Evolutionary conservation across 2,797 vertebrate genomes (phyloP), one percentile per base, ranked within the genome.

Genomic region (Cacajao melanocephalus): DNA sequence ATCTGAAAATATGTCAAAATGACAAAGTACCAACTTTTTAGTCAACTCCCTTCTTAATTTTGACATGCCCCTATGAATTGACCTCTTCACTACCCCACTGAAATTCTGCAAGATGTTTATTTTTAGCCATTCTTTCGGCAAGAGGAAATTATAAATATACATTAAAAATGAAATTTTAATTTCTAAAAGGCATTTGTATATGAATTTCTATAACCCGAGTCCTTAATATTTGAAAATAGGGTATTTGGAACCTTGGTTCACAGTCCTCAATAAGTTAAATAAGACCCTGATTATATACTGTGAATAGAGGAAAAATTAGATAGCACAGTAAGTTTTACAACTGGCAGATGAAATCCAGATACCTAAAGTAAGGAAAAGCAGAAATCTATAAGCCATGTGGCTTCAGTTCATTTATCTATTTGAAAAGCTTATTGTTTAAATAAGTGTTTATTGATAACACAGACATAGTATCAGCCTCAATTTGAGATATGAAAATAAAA

Each of bases 1-100:
- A 91, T 76, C 64, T 93, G 64, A 96, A 97, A 94, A 82, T 82
- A 81, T 82, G 76, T 84, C 41, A 92, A 97, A 93, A 97, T 87
- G 46, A 96, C 33, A 26, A 84, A 94, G 50, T 92, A 57, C 9
- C 33, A 11, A 89, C 26, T 39, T 73, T 96, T 93, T 90, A 83
- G 70, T 96, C 30, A 97, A 84, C 14, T 81, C 24, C 28, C 33
- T 50, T 94, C 72, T 64, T 93, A 73, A 94, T 93, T 95, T 88
- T 96, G 64, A 75, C 61, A 78, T 39, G 11, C 26, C 19, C 8
- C 72, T 70, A 24, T 81, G 57, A 91, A 48, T 26, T 91, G 39
- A 84, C n/a, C 41, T n/a, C n/a, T 39, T 39, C 20, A 50, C 1
- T 8, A 14, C 3, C 30, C 33, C 17, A 55, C 11, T 61, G 55